These are phyloP conservation scores for Eutolmus rufibarbis DNA, from an alignment of 2,888 invertebrate species.

Conservation along the genomic window DNA sequence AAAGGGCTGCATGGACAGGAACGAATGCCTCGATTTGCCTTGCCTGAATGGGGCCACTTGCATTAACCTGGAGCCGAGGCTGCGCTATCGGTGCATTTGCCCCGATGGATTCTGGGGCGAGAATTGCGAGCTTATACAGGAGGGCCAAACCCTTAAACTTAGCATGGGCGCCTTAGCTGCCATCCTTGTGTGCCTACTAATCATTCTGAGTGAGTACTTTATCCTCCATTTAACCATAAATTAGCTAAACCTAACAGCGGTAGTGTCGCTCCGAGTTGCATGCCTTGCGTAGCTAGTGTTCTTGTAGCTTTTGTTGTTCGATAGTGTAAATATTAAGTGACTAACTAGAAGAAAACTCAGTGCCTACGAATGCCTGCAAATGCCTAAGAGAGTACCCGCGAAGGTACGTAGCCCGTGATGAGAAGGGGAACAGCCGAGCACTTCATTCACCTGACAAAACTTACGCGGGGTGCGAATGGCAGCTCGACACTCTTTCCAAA, in stretches of 20 bases:
- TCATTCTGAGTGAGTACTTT: slow-evolving; percentile 89
- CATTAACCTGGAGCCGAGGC: slow-evolving; percentile 87
- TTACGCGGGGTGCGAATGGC: not conserved
- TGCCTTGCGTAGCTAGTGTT: not conserved
- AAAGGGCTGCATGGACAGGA: slow-evolving; percentile 93
- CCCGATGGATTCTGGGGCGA: slow-evolving; percentile 93
- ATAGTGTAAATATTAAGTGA: not conserved
- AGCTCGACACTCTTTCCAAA: not conserved
- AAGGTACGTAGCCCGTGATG: slow-evolving; percentile 24
- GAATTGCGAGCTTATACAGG: slow-evolving; percentile 91
- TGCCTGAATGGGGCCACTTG: slow-evolving; percentile 93
- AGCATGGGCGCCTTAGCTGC: slow-evolving; percentile 97
- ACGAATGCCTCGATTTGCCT: slow-evolving; percentile 93
- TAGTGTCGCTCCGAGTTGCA: not conserved
- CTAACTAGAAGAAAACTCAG: slow-evolving; percentile 33
- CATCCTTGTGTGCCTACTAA: slow-evolving; percentile 95
- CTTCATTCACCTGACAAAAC: not conserved
- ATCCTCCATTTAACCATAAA: not conserved
- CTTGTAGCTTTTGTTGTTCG: not conserved
- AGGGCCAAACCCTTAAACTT: slow-evolving; percentile 92
- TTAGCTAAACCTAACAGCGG: not conserved
- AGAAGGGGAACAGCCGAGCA: slow-evolving; percentile 22
- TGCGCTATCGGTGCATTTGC: slow-evolving; percentile 87
- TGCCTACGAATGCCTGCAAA: not conserved
- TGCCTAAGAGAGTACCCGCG: not conserved